Evolutionary conservation across 2,888 invertebrate species (phyloP).

Genomic region (Stictocephala bisonia): DNA sequence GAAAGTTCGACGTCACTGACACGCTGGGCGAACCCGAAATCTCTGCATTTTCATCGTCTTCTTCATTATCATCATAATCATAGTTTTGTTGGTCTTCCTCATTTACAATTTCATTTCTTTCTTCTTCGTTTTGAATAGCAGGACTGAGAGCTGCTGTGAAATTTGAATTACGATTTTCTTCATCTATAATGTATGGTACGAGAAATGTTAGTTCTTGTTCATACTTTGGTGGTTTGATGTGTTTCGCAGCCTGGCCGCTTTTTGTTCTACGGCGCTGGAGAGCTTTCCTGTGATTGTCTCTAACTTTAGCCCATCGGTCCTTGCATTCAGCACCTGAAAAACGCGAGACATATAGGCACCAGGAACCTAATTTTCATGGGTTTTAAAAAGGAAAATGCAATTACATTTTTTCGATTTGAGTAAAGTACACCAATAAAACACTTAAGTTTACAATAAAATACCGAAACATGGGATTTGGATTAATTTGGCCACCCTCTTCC

Average conservation of each 20-base stretch:
- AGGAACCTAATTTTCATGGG: no score
- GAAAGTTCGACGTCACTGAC: neutral
- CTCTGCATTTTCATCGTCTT: neutral
- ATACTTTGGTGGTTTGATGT: conserved; percentile 22
- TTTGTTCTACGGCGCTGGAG: conserved; percentile 25
- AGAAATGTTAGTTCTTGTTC: conserved; percentile 26
- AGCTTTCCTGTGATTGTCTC: conserved; percentile 23
- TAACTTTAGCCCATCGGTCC: conserved; percentile 15
- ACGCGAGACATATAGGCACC: no score
- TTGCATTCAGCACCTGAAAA: conserved; percentile 23
- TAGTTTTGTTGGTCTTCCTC: neutral
- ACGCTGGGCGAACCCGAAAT: neutral
- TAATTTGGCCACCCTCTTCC: no score
- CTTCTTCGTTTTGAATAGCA: conserved; percentile 12
- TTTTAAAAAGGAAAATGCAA: no score
- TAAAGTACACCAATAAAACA: no score
- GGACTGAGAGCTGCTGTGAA: no score
- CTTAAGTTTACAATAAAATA: no score
- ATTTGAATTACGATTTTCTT: conserved; percentile 7
- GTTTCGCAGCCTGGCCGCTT: neutral
- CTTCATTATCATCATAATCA: no score
- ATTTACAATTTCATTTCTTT: neutral
- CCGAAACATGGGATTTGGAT: no score
- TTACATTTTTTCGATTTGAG: no score
- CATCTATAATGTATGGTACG: conserved; percentile 1